Conservation (phyloP, 1,140 invertebrate genomes). For the Atta cephalotes region DNA sequence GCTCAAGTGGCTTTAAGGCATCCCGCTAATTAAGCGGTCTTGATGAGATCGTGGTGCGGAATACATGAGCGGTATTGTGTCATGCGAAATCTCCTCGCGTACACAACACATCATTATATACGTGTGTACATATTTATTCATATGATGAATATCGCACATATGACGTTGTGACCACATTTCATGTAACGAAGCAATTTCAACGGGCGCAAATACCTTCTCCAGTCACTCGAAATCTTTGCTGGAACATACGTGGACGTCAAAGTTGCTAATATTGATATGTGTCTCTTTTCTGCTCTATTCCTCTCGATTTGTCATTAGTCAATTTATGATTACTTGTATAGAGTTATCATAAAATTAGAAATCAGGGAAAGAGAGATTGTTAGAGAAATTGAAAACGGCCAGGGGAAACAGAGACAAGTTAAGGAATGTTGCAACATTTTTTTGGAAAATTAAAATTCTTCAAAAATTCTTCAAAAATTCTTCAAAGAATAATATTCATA, state of each 20-base stretch:
- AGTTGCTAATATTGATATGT: not conserved
- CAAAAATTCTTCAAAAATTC: too few relatives aligned
- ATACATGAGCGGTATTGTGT: constrained; percentile 11
- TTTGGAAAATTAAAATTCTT: too few relatives aligned
- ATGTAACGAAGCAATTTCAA: constrained; percentile 67
- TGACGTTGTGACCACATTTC: constrained; percentile 33
- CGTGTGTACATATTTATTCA: constrained; percentile 26
- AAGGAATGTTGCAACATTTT: too few relatives aligned
- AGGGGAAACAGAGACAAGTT: too few relatives aligned
- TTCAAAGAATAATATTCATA: too few relatives aligned
- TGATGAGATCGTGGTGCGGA: not conserved
- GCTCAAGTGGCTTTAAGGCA: not conserved
- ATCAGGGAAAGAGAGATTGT: too few relatives aligned
- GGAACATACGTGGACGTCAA: constrained; percentile 19
- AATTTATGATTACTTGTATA: constrained; percentile 77
- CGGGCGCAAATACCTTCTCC: not conserved
- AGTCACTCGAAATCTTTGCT: constrained; percentile 22
- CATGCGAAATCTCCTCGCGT: constrained; percentile 27
- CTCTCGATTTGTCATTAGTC: constrained; percentile 35
- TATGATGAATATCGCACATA: not conserved
- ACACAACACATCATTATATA: not conserved
- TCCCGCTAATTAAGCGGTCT: constrained; percentile 21
- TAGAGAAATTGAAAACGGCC: too few relatives aligned
- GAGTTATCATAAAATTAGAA: too few relatives aligned
- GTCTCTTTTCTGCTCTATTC: constrained; percentile 38